Percentiles rank a stretch among this genome's conserved stretches.
Evolutionary conservation across 2,113 vertebrate genomes (phyloP).

Genomic region (Pterophyllum scalare): DNA sequence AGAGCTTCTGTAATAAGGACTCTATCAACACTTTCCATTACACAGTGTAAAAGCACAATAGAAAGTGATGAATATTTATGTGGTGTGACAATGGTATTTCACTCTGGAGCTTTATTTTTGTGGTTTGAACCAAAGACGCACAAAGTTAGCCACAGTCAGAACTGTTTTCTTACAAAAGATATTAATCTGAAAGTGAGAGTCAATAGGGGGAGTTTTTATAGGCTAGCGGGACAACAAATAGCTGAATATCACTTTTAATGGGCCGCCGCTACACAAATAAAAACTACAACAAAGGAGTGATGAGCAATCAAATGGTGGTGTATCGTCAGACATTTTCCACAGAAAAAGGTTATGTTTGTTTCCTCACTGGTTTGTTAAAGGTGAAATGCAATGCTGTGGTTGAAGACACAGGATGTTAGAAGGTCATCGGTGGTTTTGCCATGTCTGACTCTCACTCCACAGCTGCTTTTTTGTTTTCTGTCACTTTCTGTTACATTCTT

Average conservation of each 20-base stretch:
- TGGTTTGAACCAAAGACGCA: not conserved
- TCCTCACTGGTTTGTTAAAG: conserved; percentile 32
- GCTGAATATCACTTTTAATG: not conserved
- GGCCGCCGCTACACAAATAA: not conserved
- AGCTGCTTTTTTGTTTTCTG: conserved; percentile 8
- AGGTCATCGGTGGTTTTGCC: conserved; percentile 49
- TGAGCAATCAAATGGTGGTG: conserved; percentile 19
- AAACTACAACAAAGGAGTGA: not conserved
- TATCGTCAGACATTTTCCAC: conserved; percentile 55
- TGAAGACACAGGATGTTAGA: conserved; percentile 59
- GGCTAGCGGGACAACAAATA: not conserved
- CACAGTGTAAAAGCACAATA: not conserved
- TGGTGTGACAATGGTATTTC: not conserved
- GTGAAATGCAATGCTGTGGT: conserved; percentile 49
- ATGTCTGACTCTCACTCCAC: conserved; percentile 2
- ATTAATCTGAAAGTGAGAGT: conserved; percentile 58
- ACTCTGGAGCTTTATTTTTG: conserved; percentile 12
- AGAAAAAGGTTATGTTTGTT: conserved; percentile 43
- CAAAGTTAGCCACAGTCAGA: not conserved
- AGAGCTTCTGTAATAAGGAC: not conserved
- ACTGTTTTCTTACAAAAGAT: not conserved
- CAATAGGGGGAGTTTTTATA: conserved; percentile 10
- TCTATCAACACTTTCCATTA: conserved; percentile 29
- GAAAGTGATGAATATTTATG: conserved; percentile 26
- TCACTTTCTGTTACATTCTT: conserved; percentile 18